phyloP scores from a whole-genome alignment of 2,797 vertebrate species.

The Labeo calbasu region DNA sequence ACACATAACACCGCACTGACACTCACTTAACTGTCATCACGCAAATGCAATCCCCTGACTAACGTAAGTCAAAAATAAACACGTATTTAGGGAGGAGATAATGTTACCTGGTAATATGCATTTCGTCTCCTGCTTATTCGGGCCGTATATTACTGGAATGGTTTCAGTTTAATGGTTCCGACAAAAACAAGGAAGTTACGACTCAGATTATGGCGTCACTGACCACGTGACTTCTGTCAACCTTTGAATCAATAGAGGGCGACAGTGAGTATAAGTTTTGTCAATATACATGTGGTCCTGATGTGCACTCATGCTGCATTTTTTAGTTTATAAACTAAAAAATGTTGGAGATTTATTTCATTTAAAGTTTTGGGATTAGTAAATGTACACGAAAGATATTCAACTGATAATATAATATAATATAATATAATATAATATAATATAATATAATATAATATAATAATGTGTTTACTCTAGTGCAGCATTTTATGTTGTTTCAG shows the following conservation, averaged over 20 bases:
- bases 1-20: constrained; percentile 13
- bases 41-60: neutral
- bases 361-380: neutral
- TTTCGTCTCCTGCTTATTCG: neutral
- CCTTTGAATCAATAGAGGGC: neutral
- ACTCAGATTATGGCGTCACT: constrained; percentile 52
- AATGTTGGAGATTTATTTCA: neutral
- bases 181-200: constrained; percentile 62
- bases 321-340: neutral
- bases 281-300: neutral
- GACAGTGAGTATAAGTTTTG: neutral
- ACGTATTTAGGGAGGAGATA: neutral
- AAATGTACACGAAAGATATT: neutral
- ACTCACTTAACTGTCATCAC: constrained; percentile 2
- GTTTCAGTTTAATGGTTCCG: constrained; percentile 45
- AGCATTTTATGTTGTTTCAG: too few species aligned
- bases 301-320: neutral
- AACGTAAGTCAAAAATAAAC: neutral
- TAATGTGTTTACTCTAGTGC: neutral
- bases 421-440: neutral
- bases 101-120: constrained; percentile 34
- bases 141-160: constrained; percentile 12
- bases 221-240: constrained; percentile 57
- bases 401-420: neutral
- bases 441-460: too few species aligned